These are phyloP conservation scores for Phenganax stokvisi DNA, from an alignment of 92 coral and sea anemone species.

Conservation along the genomic window DNA sequence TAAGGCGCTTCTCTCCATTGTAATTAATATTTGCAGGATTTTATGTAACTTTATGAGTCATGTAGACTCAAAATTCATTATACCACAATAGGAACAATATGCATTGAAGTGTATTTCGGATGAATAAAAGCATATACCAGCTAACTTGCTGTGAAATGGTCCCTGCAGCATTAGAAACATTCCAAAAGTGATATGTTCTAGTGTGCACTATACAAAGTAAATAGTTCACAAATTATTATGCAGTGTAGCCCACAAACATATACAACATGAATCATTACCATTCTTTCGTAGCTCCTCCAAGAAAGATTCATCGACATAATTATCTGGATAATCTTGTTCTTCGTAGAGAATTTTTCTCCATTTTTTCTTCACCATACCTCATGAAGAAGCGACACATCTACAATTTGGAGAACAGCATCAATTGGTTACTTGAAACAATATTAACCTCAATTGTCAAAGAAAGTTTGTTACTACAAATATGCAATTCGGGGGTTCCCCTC, in stretches of 20 bases:
- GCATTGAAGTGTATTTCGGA: no score
- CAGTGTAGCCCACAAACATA: neutral
- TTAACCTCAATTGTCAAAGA: no score
- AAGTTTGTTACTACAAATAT: no score
- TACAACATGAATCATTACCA: conserved; percentile 48
- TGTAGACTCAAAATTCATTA: neutral
- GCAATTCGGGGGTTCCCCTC: no score
- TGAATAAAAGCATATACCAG: conserved; percentile 52
- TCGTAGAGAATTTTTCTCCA: conserved; percentile 91
- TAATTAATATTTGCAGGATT: neutral
- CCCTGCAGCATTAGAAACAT: conserved; percentile 77
- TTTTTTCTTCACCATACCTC: conserved; percentile 25
- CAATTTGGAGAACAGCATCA: no score
- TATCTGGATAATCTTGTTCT: conserved; percentile 84
- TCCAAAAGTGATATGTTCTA: conserved; percentile 78
- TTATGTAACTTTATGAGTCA: neutral
- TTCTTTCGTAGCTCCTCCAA: conserved; percentile 86
- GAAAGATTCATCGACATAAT: conserved; percentile 91
- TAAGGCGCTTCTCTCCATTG: neutral
- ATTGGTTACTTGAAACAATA: no score
- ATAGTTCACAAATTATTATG: neutral
- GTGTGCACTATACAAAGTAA: conserved; percentile 62
- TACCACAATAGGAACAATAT: no score
- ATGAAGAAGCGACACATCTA: neutral
- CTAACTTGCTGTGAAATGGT: conserved; percentile 87